Evolutionary conservation across 2,797 vertebrate genomes (phyloP).

Genomic region (Lophotriccus pileatus): DNA sequence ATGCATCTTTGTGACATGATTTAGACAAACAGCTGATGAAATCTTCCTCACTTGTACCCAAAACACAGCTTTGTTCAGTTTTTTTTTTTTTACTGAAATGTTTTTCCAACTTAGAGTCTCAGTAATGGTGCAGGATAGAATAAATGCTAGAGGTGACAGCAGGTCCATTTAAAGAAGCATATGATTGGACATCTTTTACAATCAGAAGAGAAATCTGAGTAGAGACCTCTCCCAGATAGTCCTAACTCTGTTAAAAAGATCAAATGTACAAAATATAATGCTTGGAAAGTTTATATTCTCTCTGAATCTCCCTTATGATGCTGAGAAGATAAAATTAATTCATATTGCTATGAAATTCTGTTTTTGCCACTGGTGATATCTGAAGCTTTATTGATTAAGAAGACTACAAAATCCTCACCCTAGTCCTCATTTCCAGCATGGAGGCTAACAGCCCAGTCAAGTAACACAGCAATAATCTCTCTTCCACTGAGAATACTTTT

Average conservation of each 20-base stretch:
- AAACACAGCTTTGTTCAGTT: not conserved
- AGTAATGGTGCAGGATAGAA: not conserved
- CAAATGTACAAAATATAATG: constrained; percentile 43
- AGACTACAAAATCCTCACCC: constrained; percentile 19
- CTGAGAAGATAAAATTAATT: constrained; percentile 64
- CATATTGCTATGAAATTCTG: constrained; percentile 66
- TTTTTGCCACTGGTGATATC: constrained; percentile 58
- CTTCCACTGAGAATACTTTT: constrained; percentile 63
- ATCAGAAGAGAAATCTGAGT: not conserved
- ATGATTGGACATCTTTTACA: not conserved
- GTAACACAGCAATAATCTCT: constrained; percentile 54
- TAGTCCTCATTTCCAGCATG: constrained; percentile 28
- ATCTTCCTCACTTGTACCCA: not conserved
- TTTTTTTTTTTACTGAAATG: not conserved
- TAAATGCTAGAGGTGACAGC: constrained; percentile 19
- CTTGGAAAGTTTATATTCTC: constrained; percentile 27
- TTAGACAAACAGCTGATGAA: not conserved
- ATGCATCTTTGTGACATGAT: not conserved
- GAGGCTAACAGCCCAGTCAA: constrained; percentile 37
- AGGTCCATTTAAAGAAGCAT: constrained; percentile 6
- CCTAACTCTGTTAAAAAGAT: constrained; percentile 39
- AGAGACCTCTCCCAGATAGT: not conserved
- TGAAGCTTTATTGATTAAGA: not conserved
- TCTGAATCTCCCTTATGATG: not conserved
- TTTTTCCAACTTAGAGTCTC: not conserved